Evolutionary conservation across 35 echinoderm and acorn worm genomes (phyloP).

Genomic region (Chiridota heheva): DNA sequence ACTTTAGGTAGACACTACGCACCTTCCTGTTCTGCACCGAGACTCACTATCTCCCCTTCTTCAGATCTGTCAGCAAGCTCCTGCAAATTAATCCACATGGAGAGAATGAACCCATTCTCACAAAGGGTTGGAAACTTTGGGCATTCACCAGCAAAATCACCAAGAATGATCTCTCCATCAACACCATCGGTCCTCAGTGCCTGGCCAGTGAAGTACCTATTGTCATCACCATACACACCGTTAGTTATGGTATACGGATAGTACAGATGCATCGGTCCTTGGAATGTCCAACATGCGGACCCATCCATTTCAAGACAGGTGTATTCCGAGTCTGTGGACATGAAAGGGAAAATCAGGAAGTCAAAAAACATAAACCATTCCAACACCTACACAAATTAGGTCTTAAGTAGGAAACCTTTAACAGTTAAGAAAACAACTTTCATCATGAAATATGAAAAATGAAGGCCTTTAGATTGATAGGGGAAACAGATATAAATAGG

Average conservation of each 20-base stretch:
- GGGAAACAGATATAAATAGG: too few relatives aligned
- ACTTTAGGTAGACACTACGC: too few relatives aligned
- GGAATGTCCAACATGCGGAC: constrained; percentile 42
- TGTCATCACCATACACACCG: constrained; percentile 8
- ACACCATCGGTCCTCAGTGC: constrained; percentile 3
- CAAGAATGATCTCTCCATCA: constrained; percentile 3
- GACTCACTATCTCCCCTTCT: neutral
- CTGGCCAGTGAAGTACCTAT: neutral
- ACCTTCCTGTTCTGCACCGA: constrained; percentile 28
- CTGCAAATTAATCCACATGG: constrained; percentile 42
- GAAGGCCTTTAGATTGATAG: too few relatives aligned
- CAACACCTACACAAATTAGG: too few relatives aligned
- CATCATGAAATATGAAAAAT: too few relatives aligned
- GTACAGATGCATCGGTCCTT: neutral
- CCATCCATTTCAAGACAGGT: too few relatives aligned
- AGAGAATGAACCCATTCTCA: constrained; percentile 12
- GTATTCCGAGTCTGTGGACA: too few relatives aligned
- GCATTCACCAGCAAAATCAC: constrained; percentile 30
- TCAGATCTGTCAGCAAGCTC: neutral
- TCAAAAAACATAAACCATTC: too few relatives aligned
- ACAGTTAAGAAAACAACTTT: too few relatives aligned
- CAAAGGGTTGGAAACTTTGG: constrained; percentile 34
- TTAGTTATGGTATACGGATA: constrained; percentile 9
- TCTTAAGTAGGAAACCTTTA: too few relatives aligned
- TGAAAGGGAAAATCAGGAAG: too few relatives aligned